phyloP scores from a whole-genome alignment of 2,797 vertebrate genomes.

The Callimico goeldii region DNA sequence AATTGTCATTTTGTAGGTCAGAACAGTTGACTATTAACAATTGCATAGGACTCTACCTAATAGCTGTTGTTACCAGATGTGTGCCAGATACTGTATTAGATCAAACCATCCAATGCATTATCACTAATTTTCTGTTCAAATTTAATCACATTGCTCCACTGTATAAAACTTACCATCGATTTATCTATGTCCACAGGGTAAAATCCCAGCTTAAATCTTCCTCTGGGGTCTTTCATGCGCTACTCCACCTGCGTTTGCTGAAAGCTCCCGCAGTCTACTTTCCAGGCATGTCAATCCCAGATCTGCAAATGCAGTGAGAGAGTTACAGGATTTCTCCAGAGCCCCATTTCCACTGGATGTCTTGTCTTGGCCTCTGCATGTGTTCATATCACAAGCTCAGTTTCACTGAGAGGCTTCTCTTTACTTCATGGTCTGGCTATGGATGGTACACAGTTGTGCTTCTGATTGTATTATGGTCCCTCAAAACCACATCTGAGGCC shows the following conservation, averaged over 20 bases:
- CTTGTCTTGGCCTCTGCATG: neutral
- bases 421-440: neutral
- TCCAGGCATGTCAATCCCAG: neutral
- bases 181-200: neutral
- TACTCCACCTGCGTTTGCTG: neutral
- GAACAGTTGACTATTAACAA: neutral
- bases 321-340: neutral
- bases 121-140: neutral
- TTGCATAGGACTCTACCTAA: neutral
- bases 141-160: neutral
- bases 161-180: neutral
- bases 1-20: neutral
- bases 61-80: neutral
- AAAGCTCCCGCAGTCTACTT: neutral
- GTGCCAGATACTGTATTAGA: neutral
- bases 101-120: fast-evolving
- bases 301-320: fast-evolving
- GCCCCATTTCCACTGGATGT: fast-evolving
- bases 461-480: neutral
- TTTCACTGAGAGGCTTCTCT: neutral
- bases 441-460: no score
- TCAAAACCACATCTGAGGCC: neutral
- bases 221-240: neutral
- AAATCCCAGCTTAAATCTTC: neutral
- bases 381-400: neutral